Percentiles rank a stretch among this genome's conserved stretches.
Conservation (phyloP, 2,797 vertebrate genomes). For the Brachymystax lenok region DNA sequence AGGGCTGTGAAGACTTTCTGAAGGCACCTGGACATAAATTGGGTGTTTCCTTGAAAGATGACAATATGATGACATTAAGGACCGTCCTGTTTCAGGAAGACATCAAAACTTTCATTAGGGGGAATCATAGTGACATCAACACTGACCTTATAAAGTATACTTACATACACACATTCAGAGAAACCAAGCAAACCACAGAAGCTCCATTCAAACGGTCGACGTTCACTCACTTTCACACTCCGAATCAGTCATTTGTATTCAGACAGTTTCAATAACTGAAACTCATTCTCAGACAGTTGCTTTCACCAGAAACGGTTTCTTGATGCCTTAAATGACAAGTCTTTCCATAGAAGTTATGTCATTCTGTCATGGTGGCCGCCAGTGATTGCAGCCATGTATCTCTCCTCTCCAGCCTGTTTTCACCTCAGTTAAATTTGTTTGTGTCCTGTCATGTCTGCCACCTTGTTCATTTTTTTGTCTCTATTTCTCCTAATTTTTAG, state of each 20-base stretch:
- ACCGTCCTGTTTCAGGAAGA: neutral
- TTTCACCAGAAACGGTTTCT: neutral
- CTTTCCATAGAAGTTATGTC: neutral
- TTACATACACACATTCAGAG: neutral
- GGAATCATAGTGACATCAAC: constrained; percentile 62
- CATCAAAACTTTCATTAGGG: no score
- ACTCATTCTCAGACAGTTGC: neutral
- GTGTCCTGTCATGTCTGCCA: constrained; percentile 60
- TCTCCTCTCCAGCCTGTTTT: constrained; percentile 50
- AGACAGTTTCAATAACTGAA: neutral
- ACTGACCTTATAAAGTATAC: constrained; percentile 53
- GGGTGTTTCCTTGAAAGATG: constrained; percentile 42
- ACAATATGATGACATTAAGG: constrained; percentile 52
- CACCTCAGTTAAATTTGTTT: constrained; percentile 27
- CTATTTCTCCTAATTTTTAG: constrained; percentile 53
- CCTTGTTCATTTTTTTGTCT: constrained; percentile 9
- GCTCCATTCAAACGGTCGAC: neutral
- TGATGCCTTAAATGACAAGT: neutral
- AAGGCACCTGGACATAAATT: neutral
- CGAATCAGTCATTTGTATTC: neutral
- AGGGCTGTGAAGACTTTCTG: no score
- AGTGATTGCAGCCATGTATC: constrained; percentile 13
- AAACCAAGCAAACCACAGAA: neutral
- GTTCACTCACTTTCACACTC: neutral
- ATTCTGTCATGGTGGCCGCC: constrained; percentile 35